Conservation (phyloP, 2,113 vertebrate species). For the Rhinoderma darwinii region DNA sequence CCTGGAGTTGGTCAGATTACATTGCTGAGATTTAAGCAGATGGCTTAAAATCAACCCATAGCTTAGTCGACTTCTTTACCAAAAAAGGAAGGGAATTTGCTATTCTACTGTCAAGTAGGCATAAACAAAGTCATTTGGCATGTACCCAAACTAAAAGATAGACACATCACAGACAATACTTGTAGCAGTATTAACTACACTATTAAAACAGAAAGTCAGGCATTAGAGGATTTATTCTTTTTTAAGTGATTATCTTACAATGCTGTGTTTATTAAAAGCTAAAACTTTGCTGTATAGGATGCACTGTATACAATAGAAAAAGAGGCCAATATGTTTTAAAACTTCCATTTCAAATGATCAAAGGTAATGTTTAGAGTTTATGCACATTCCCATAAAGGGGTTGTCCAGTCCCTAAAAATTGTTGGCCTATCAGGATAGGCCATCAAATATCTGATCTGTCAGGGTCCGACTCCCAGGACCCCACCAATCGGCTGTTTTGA, state of each 20-base stretch:
- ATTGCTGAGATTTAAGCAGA: constrained; percentile 27
- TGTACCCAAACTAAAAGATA: neutral
- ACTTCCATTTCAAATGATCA: too few species aligned
- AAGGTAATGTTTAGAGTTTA: too few species aligned
- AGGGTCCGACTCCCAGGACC: too few species aligned
- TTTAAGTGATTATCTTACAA: too few species aligned
- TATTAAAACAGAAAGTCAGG: neutral
- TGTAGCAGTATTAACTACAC: neutral
- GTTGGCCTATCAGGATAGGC: too few species aligned
- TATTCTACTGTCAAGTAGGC: constrained; percentile 40
- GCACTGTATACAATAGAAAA: too few species aligned
- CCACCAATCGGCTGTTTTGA: too few species aligned
- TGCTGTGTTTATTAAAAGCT: neutral
- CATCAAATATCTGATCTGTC: too few species aligned
- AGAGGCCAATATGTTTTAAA: too few species aligned
- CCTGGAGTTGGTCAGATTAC: constrained; percentile 17
- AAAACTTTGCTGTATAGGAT: too few species aligned
- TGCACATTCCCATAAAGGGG: too few species aligned
- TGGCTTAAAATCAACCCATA: constrained; percentile 44
- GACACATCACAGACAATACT: neutral
- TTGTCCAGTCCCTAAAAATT: too few species aligned
- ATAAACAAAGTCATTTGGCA: constrained; percentile 17
- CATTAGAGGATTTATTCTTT: neutral
- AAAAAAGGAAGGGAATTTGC: constrained; percentile 54
- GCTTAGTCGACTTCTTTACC: constrained; percentile 29